These are phyloP conservation scores for Sitodiplosis mosellana DNA, from an alignment of 1,140 invertebrate genomes.

Conservation along the genomic window DNA sequence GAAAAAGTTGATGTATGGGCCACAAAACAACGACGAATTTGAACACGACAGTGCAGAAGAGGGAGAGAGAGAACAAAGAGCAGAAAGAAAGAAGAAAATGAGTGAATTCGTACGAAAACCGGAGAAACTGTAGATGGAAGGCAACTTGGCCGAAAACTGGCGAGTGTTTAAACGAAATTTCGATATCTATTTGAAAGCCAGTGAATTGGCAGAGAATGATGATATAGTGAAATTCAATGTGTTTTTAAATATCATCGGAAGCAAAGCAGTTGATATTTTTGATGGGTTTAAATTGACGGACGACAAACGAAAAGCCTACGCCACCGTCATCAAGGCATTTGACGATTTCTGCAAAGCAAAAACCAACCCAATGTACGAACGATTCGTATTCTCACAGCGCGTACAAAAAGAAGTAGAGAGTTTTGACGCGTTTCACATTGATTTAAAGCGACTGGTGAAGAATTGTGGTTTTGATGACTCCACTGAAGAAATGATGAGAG, in stretches of 20 bases:
- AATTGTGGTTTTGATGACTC: constrained; percentile 10
- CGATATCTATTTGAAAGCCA: too few relatives aligned
- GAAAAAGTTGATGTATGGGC: too few relatives aligned
- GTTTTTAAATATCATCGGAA: neutral
- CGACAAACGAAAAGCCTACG: constrained; percentile 4
- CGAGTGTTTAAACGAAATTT: too few relatives aligned
- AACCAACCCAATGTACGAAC: constrained; percentile 20
- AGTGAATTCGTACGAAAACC: neutral
- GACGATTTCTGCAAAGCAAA: constrained; percentile 17
- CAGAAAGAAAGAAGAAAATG: too few relatives aligned
- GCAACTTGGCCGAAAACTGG: neutral
- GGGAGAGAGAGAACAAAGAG: too few relatives aligned
- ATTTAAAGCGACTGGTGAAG: constrained; percentile 8
- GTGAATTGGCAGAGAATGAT: neutral
- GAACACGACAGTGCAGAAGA: too few relatives aligned
- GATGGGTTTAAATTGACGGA: neutral
- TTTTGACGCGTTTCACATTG: constrained; percentile 13
- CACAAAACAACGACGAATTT: too few relatives aligned
- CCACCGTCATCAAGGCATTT: constrained; percentile 10
- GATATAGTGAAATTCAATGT: neutral
- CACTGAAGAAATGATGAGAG: constrained; percentile 11
- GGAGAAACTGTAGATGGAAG: neutral
- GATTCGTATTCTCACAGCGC: constrained; percentile 19
- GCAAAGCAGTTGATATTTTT: neutral
- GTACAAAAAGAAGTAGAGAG: constrained; percentile 14